A percentile compares a stretch with the other conserved stretches of the same genome.
These are phyloP conservation scores for Drosophila trapezifrons DNA, from an alignment of 1,140 invertebrate species.

Conservation along the genomic window DNA sequence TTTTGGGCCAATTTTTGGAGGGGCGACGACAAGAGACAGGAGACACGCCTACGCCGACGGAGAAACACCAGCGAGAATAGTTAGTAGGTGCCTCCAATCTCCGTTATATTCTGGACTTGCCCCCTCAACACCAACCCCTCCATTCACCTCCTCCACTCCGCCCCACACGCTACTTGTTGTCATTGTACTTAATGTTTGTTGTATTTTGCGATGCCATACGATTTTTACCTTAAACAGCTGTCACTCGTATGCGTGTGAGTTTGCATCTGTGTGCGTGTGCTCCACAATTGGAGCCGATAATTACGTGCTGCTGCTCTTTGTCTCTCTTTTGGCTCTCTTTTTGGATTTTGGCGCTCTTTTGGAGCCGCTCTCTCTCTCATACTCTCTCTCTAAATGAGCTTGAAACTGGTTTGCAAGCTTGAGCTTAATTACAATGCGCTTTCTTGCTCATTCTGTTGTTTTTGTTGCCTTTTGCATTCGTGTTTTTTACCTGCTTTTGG, in stretches of 20 bases:
- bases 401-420: slow-evolving; percentile 71
- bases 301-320: slow-evolving; percentile 37
- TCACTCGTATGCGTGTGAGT: slow-evolving; percentile 51
- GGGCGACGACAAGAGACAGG: slow-evolving; percentile 12
- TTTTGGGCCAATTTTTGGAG: background rate
- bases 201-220: slow-evolving; percentile 35
- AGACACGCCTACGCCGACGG: slow-evolving; percentile 10
- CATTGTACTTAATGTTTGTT: slow-evolving; percentile 51
- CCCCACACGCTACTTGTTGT: slow-evolving; percentile 60
- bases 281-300: slow-evolving; percentile 61
- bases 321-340: slow-evolving; percentile 15
- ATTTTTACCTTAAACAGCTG: slow-evolving; percentile 77
- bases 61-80: slow-evolving; percentile 13
- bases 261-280: slow-evolving; percentile 27
- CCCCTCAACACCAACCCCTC: background rate
- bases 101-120: slow-evolving; percentile 1
- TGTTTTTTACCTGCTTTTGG: slow-evolving; percentile 57
- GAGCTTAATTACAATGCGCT: slow-evolving; percentile 78
- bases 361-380: slow-evolving; percentile 1
- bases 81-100: slow-evolving; percentile 14
- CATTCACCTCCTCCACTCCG: background rate
- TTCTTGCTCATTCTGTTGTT: slow-evolving; percentile 53
- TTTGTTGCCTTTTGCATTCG: slow-evolving; percentile 68
- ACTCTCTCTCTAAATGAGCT: slow-evolving; percentile 24
- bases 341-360: slow-evolving; percentile 4